Evolutionary conservation across 2,113 vertebrate genomes (phyloP), one percentile per base, ranked within the genome.

Genomic region (Halcyon malimbica): DNA sequence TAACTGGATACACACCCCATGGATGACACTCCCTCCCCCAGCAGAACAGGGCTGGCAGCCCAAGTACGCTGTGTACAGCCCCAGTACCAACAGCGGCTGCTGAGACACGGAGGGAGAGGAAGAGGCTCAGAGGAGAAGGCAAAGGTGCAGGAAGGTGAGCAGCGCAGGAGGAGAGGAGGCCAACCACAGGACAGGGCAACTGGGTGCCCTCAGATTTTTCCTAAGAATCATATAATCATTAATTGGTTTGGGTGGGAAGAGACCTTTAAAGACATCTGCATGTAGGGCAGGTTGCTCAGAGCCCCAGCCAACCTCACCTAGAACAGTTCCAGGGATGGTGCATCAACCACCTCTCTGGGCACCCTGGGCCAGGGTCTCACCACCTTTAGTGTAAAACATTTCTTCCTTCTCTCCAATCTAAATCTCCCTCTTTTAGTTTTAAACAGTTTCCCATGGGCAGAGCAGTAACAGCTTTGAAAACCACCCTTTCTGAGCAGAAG

Each of bases 61-160:
- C 51, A 29, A 2, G 2, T 5, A 4, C 2, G 1, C 33, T 4
- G 0, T 2, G 2, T 31, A 57, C 67, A 56, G 76, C 29, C 19
- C 50, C 37, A 6, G 50, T 7, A 15, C 68, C 29, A 24, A 14
- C 5, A 3, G 28, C 2, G 0, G 20, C 50, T 41, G 29, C 69
- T 6, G 1, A 35, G 73, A 68, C 9, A 1, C 1, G 2, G 31
- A 31, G 41, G 64, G n/a, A 59, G 39, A 33, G 26, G 18, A 56
- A 15, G 31, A 24, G 42, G 25, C 3, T 60, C 2, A 29, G 37
- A 19, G 9, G 39, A 51, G 51, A 10, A 5, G 25, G 50, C 42
- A n/a, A 21, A 51, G 29, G 13, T 5, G 25, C 3, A 6, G 64
- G 46, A 25, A 41, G 31, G 48, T 8, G 23, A 70, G 68, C 31